Evolutionary conservation across 2,888 invertebrate species (phyloP), one percentile per base, ranked within the genome.

Genomic region (Pseudococcus jackbeardsleyi): DNA sequence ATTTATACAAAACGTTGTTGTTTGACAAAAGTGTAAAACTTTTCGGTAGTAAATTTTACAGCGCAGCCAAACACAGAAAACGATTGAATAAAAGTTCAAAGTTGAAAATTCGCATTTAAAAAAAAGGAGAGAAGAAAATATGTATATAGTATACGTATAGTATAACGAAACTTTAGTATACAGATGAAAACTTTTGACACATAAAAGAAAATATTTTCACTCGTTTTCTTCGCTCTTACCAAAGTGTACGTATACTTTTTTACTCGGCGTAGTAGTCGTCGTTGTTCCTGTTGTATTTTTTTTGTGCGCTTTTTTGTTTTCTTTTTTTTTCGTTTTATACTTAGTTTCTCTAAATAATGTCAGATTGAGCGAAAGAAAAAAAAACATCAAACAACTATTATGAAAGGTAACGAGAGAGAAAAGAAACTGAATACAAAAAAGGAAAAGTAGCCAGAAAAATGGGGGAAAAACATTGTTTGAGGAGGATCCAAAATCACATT

Each of bases 161-260:
- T 11, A 68, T 22, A 26, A 12, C 7, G n/a, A 33, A 33, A 33
- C 33, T 72, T 72, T 72, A 33, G 26, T 33, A 33, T 72, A 72
- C 15, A 72, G 72, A 72, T 17, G 39, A 33, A 72, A 72, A 72
- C 33, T 72, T 72, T 72, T 72, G 72, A 72, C 72, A 72, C 72
- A 72, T 72, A 17, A 72, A 72, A 72, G 72, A 72, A 72, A 72
- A 72, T 72, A 72, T 72, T 72, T 72, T 72, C 33, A 72, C 72
- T 72, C 33, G 72, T 72, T 33, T 72, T 72, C 33, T 72, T 72
- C 72, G 19, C 26, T 26, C 26, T 68, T 17, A 59, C 42, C 9
- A 9, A 5, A 33, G 26, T 42, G 9, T 50, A 50, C 48, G 17
- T 7, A 59, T 59, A n/a, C 3, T 59, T 59, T 54, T 22, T 64